Evolutionary conservation across 2,797 vertebrate species (phyloP).

Genomic region (Microcaecilia unicolor): DNA sequence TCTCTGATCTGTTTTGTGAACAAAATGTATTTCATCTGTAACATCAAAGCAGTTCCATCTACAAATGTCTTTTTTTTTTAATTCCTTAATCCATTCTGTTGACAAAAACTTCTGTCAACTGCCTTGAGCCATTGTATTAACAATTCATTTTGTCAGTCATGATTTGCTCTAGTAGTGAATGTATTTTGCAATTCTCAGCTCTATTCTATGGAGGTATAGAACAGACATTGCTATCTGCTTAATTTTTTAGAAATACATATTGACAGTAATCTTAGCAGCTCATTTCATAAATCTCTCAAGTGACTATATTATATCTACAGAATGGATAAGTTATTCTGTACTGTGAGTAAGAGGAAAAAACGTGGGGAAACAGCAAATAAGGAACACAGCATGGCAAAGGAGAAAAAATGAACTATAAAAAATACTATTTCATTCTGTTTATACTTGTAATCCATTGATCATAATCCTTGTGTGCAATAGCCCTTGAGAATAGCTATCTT

Average conservation of each 20-base stretch:
- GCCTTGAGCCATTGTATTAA: conserved; percentile 54
- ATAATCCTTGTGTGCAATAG: neutral
- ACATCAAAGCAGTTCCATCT: conserved; percentile 54
- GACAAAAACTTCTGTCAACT: conserved; percentile 58
- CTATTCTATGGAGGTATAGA: conserved; percentile 13
- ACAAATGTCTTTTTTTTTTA: conserved; percentile 44
- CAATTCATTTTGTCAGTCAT: conserved; percentile 55
- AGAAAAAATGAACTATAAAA: neutral
- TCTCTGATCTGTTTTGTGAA: conserved; percentile 52
- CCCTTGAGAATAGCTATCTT: neutral
- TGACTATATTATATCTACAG: neutral
- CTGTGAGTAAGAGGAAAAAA: no score
- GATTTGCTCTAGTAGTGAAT: conserved; percentile 37
- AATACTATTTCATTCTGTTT: neutral
- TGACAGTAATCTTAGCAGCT: neutral
- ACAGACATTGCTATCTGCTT: conserved; percentile 11
- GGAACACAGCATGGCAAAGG: neutral
- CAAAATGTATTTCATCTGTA: conserved; percentile 50
- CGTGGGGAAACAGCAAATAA: no score
- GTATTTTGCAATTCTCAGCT: conserved; percentile 7
- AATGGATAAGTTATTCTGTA: no score
- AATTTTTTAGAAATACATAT: conserved; percentile 10
- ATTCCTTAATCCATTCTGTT: conserved; percentile 55
- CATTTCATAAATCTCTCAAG: neutral
- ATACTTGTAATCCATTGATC: neutral